Percentiles rank a stretch among this genome's conserved stretches.
phyloP scores from a whole-genome alignment of 2,113 vertebrate genomes.

The Mirza zaza region DNA sequence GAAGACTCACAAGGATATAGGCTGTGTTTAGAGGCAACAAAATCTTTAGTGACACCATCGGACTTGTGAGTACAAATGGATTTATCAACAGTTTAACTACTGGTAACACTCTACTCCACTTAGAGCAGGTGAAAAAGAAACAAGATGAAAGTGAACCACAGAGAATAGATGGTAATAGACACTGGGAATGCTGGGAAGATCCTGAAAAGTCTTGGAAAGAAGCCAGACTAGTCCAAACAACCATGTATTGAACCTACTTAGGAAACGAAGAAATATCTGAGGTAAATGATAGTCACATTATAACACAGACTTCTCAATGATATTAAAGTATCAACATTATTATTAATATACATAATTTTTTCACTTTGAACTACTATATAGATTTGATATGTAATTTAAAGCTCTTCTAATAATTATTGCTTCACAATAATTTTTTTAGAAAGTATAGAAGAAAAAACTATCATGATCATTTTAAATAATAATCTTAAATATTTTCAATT shows the following conservation, averaged over 20 bases:
- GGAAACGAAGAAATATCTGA: background rate
- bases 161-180: background rate
- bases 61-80: background rate
- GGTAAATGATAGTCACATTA: background rate
- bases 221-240: background rate
- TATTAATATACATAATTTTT: background rate
- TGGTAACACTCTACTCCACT: background rate
- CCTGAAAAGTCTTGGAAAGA: background rate
- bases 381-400: background rate
- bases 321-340: background rate
- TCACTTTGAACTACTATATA: background rate
- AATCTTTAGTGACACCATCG: background rate
- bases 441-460: background rate
- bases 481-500: conserved; percentile 29
- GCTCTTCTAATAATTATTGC: background rate
- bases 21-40: background rate
- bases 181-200: background rate
- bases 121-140: background rate
- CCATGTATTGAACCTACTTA: background rate
- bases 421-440: conserved; percentile 23
- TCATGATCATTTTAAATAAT: background rate
- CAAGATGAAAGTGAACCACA: background rate
- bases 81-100: background rate
- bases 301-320: background rate
- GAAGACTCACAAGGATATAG: background rate